A percentile compares a stretch with the other conserved stretches of the same genome.
phyloP scores from a whole-genome alignment of 1,140 invertebrate species.

The Octopus bimaculoides region DNA sequence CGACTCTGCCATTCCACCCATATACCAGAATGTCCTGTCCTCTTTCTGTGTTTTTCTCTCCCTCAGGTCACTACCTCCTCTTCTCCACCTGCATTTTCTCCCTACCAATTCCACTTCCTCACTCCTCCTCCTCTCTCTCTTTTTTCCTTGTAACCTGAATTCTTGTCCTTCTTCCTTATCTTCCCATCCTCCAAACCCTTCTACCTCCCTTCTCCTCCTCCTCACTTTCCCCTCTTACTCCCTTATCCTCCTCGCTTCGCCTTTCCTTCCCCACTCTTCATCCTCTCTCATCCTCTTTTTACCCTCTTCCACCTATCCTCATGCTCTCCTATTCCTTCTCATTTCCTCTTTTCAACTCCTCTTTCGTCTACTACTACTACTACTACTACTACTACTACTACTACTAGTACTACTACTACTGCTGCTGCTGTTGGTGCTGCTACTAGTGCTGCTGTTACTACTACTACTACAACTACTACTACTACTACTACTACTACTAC shows the following conservation, averaged over 20 bases:
- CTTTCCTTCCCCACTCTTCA: not conserved
- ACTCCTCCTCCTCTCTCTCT: too few species aligned
- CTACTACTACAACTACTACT: not conserved
- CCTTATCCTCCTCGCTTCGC: not conserved
- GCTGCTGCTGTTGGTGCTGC: too few species aligned
- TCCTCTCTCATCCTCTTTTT: too few species aligned
- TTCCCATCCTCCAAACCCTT: too few species aligned
- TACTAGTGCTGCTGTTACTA: not conserved
- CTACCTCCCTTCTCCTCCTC: not conserved
- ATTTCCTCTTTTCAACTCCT: not conserved
- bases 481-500: slow-evolving; percentile 7
- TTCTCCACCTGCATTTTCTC: too few species aligned
- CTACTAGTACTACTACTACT: not conserved
- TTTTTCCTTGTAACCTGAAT: too few species aligned
- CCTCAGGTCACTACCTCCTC: too few species aligned
- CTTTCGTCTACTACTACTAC: not conserved
- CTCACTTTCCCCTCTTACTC: not conserved
- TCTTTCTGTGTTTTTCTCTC: too few species aligned
- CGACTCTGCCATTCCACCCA: too few species aligned
- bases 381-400: slow-evolving; percentile 10
- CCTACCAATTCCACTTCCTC: too few species aligned
- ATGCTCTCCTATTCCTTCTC: not conserved
- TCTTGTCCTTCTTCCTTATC: too few species aligned
- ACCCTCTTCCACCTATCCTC: not conserved
- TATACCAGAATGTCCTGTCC: too few species aligned